phyloP scores from a whole-genome alignment of 2,113 vertebrate genomes.

The Crotalus helleri region DNA sequence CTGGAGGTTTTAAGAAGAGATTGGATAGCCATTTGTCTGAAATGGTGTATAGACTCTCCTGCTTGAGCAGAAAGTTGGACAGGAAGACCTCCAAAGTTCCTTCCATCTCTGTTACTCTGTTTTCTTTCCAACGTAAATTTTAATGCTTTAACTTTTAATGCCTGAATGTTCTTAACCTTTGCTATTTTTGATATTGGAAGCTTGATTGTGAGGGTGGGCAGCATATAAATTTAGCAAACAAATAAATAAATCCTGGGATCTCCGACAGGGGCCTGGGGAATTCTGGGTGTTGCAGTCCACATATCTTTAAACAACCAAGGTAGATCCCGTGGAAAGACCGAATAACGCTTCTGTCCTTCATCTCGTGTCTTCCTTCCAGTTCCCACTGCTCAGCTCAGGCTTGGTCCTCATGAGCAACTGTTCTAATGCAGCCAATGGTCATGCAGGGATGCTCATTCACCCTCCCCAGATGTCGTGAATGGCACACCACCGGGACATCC shows the following conservation, averaged over 20 bases:
- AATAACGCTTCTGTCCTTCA: conserved; percentile 4
- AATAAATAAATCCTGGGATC: not conserved
- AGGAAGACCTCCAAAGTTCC: no score
- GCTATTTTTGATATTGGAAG: no score
- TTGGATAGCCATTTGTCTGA: no score
- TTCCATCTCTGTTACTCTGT: no score
- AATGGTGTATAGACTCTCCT: no score
- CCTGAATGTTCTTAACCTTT: no score
- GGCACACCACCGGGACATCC: conserved; percentile 42
- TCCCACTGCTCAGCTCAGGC: conserved; percentile 26
- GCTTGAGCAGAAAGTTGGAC: no score
- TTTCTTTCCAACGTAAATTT: no score
- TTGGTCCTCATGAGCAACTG: conserved; percentile 57
- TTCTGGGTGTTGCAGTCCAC: not conserved
- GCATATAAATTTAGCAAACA: not conserved
- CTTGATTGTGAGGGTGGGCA: no score
- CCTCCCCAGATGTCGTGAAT: conserved; percentile 71
- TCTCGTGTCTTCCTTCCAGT: conserved; percentile 51
- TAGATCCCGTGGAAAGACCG: not conserved
- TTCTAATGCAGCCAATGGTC: conserved; percentile 76
- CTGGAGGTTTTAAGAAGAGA: no score
- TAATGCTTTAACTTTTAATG: no score
- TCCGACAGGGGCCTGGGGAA: not conserved
- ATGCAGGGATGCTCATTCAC: conserved; percentile 74
- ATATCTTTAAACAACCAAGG: not conserved